These are phyloP conservation scores for Rhabdophis nuchalis DNA, from an alignment of 2,797 vertebrate genomes.

Conservation along the genomic window DNA sequence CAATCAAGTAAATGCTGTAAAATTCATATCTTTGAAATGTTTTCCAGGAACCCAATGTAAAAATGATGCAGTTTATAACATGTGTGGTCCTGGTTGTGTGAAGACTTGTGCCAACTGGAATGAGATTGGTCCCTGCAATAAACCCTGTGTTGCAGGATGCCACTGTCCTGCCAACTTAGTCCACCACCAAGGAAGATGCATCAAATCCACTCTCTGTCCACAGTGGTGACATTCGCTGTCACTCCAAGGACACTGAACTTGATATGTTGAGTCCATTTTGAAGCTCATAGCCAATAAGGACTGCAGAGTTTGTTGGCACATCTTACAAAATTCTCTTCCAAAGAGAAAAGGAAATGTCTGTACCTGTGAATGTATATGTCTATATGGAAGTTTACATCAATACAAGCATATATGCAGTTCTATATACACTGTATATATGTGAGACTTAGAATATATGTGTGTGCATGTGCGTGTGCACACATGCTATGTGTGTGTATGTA, in stretches of 20 bases:
- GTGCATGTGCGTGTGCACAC: not conserved
- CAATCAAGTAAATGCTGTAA: not conserved
- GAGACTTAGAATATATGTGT: not conserved
- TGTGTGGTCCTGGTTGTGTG: constrained; percentile 90
- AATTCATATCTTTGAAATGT: constrained; percentile 25
- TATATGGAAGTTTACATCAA: constrained; percentile 32
- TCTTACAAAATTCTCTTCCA: constrained; percentile 34
- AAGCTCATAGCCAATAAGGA: constrained; percentile 61
- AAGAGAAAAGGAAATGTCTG: constrained; percentile 43
- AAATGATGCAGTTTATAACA: constrained; percentile 90
- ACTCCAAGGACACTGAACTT: constrained; percentile 49
- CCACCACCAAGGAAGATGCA: constrained; percentile 88
- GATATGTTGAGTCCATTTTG: constrained; percentile 26
- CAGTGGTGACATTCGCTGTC: constrained; percentile 84
- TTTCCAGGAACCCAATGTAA: constrained; percentile 89
- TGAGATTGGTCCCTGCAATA: constrained; percentile 89
- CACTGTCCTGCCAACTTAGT: constrained; percentile 94
- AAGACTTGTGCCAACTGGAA: constrained; percentile 99
- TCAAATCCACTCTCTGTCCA: constrained; percentile 90
- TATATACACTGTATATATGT: not conserved
- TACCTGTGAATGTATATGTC: constrained; percentile 28
- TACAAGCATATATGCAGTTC: not conserved
- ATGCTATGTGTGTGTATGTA: no score
- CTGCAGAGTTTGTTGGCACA: constrained; percentile 53
- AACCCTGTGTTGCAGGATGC: constrained; percentile 90